Percentiles rank a stretch among this genome's conserved stretches.
Evolutionary conservation across 2,113 vertebrate genomes (phyloP).

Genomic region (Morone chrysops): DNA sequence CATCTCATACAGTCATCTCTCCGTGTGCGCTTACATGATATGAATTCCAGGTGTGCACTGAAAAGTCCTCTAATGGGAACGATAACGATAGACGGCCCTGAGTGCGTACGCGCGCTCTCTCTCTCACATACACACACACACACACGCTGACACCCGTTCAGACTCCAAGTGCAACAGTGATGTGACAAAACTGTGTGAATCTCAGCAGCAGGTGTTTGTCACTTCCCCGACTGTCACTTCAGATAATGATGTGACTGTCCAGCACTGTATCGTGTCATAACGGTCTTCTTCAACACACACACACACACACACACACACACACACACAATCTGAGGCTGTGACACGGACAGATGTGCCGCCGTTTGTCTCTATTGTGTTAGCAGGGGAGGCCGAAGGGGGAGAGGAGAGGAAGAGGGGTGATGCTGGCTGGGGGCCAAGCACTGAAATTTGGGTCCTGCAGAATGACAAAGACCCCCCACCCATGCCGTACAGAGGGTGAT

Average conservation of each 20-base stretch:
- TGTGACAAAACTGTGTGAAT: conserved; percentile 5
- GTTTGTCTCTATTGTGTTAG: conserved; percentile 81
- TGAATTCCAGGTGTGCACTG: conserved; percentile 55
- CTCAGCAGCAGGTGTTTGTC: conserved; percentile 65
- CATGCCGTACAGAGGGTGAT: conserved; percentile 54
- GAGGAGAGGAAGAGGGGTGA: conserved; percentile 31
- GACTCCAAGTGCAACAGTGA: conserved; percentile 5
- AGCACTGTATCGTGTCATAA: conserved; percentile 63
- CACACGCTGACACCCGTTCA: conserved; percentile 5
- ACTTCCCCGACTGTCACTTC: conserved; percentile 52
- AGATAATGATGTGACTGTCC: conserved; percentile 54
- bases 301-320: conserved; percentile 36
- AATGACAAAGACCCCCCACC: conserved; percentile 79
- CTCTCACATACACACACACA: not conserved
- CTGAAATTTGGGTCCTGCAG: conserved; percentile 68
- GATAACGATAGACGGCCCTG: conserved; percentile 39
- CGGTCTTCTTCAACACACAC: conserved; percentile 38
- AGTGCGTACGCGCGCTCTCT: not conserved
- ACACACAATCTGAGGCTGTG: conserved; percentile 42
- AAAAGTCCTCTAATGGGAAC: conserved; percentile 37
- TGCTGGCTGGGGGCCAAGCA: conserved; percentile 65
- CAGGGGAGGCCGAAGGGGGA: conserved; percentile 43
- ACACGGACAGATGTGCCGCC: conserved; percentile 79
- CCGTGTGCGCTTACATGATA: not conserved
- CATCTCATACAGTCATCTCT: conserved; percentile 4